These are phyloP conservation scores for Melanchra persicariae DNA, from an alignment of 2,888 invertebrate species.

Conservation along the genomic window DNA sequence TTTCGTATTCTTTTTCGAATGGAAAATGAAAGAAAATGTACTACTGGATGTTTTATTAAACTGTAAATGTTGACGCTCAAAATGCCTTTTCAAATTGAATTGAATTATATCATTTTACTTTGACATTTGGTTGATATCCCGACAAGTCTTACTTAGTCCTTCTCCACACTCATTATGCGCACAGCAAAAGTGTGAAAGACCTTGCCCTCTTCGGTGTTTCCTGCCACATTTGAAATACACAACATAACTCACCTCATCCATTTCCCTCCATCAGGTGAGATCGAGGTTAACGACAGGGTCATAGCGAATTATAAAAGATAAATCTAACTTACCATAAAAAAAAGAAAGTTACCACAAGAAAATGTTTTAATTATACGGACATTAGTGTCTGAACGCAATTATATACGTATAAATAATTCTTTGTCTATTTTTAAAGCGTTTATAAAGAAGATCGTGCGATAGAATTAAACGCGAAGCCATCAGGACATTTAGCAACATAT, in stretches of 20 bases:
- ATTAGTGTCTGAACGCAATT: neutral
- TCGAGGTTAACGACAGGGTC: neutral
- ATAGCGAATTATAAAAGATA: too few species aligned
- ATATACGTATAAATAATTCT: too few species aligned
- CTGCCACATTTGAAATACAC: too few species aligned
- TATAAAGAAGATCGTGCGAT: constrained; percentile 17
- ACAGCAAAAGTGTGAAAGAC: too few species aligned
- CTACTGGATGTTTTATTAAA: too few species aligned
- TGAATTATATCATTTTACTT: too few species aligned
- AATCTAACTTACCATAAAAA: neutral
- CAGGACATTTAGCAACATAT: constrained; percentile 15
- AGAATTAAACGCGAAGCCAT: constrained; percentile 30
- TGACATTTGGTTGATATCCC: too few species aligned
- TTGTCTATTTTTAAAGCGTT: neutral
- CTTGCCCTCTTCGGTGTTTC: neutral
- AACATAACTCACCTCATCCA: neutral
- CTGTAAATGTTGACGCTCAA: too few species aligned
- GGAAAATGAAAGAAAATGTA: too few species aligned
- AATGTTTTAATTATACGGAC: neutral
- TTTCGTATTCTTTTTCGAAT: too few species aligned
- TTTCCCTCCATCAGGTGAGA: neutral
- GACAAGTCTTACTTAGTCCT: neutral
- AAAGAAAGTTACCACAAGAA: neutral
- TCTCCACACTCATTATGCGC: neutral
- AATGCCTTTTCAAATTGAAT: too few species aligned